Base-by-base conservation (phyloP, 2,797 vertebrate genomes). In the Propithecus perrieri region DNA sequence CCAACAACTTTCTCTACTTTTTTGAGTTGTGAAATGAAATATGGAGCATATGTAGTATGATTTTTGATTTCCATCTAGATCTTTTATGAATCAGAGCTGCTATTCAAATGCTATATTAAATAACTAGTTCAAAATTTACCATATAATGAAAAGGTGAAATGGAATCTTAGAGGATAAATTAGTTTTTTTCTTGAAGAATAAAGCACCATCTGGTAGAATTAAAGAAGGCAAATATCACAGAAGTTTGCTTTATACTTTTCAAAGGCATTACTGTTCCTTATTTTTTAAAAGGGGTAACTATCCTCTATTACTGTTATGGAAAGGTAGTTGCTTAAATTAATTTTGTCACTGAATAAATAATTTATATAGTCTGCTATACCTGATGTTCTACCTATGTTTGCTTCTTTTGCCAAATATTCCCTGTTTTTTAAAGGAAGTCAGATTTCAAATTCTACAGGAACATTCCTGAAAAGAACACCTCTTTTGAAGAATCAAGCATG, bases 131-230 rank as follows among this genome's bases (percentile, higher is more conserved):
- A 76, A 94, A 90, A 74, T 87, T 93, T 85, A 85, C 71, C 26
- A n/a, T 5, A 59, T 72, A 95, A 95, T 95, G 96, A 74, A 81
- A 94, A 96, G 12, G 28, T 74, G 20, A 72, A 93, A 76, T 84
- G 33, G 33, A 91, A 93, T 86, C 13, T 95, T 46, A 71, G 43
- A 74, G 35, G 30, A 61, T 85, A 97, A 92, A 63, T 35, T 38
- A 11, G 7, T 33, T 61, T 28, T 48, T 53, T 30, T 41, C 11
- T 7, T 53, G 1, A 67, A 80, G 41, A 78, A 90, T 61, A 35
- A 53, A 65, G 1, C 11, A 85, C 71, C 20, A 80, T 76, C 12
- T 67, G 46, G 12, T 53, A 97, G 53, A 95, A 92, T 78, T 57
- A 72, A 72, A 67, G 6, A 83, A 91, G 30, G 7, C 0, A 76